These are phyloP conservation scores for Neogale vison DNA, from an alignment of 2,113 vertebrate species.

Conservation along the genomic window DNA sequence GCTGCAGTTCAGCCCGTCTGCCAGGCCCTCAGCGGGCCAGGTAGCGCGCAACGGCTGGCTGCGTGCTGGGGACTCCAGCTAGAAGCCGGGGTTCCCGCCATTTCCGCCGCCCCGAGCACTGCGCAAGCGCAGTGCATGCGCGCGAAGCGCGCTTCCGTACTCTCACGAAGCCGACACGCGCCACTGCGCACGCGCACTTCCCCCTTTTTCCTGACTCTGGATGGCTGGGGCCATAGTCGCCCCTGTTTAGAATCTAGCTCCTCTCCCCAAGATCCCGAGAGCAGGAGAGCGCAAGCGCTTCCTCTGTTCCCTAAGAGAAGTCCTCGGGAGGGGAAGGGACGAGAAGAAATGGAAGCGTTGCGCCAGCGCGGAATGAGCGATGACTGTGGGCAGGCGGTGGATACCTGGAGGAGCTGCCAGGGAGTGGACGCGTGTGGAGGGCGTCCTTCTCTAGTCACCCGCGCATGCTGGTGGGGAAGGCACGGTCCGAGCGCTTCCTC, in stretches of 20 bases:
- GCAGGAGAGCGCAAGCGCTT: background rate
- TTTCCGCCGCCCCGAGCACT: background rate
- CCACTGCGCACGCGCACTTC: background rate
- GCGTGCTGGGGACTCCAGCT: conserved; percentile 75
- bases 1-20: conserved; percentile 81
- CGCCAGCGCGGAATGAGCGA: conserved; percentile 39
- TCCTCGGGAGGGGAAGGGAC: background rate
- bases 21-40: conserved; percentile 77
- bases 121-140: background rate
- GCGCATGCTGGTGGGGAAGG: background rate
- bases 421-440: too few relatives aligned
- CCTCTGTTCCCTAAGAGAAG: background rate
- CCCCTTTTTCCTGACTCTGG: background rate
- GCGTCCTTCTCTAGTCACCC: background rate
- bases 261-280: background rate
- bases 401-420: background rate
- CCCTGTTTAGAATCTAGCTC: background rate
- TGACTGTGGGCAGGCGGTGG: too few relatives aligned
- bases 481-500: background rate
- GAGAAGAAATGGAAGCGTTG: background rate
- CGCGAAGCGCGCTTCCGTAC: background rate
- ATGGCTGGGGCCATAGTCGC: rapidly evolving
- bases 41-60: conserved; percentile 86
- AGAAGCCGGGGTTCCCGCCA: conserved; percentile 11
- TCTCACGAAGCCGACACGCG: background rate